Percentiles rank a stretch among this genome's conserved stretches.
These are phyloP conservation scores for Papilio polyxenes DNA, from an alignment of 1,140 invertebrate genomes.

Conservation along the genomic window DNA sequence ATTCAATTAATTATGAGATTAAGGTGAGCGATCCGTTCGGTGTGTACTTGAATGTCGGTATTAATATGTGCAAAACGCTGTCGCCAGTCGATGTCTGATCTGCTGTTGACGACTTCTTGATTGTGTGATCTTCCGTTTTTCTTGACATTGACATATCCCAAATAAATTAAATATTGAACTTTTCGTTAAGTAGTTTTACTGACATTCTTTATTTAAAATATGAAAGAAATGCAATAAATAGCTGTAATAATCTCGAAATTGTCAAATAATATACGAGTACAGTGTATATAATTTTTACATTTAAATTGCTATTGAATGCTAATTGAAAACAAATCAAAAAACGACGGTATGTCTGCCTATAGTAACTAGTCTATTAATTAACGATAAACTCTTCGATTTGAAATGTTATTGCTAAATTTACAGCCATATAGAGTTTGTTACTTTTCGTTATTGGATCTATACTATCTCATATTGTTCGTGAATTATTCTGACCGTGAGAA, in stretches of 20 bases:
- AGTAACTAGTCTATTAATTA: background rate
- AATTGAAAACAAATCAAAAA: background rate
- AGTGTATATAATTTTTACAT: background rate
- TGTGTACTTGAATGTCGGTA: conserved; percentile 64
- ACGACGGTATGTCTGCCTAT: no score
- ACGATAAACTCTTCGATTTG: background rate
- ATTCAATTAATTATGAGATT: conserved; percentile 81
- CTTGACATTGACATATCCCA: conserved; percentile 1
- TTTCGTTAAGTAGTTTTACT: background rate
- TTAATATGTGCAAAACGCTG: conserved; percentile 58
- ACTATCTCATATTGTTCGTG: conserved; percentile 9
- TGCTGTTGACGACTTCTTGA: conserved; percentile 45
- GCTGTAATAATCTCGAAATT: background rate
- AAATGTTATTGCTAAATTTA: background rate
- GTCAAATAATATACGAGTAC: background rate
- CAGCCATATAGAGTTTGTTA: background rate
- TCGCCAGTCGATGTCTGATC: conserved; percentile 52
- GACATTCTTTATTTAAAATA: background rate
- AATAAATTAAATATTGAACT: background rate
- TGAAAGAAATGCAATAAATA: background rate
- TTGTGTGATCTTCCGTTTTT: background rate
- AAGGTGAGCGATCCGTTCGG: conserved; percentile 75
- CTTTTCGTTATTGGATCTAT: background rate
- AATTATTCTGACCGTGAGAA: conserved; percentile 18
- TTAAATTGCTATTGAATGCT: background rate